These are phyloP conservation scores for Hylaeus volcanicus DNA, from an alignment of 1,140 invertebrate species.

Conservation along the genomic window DNA sequence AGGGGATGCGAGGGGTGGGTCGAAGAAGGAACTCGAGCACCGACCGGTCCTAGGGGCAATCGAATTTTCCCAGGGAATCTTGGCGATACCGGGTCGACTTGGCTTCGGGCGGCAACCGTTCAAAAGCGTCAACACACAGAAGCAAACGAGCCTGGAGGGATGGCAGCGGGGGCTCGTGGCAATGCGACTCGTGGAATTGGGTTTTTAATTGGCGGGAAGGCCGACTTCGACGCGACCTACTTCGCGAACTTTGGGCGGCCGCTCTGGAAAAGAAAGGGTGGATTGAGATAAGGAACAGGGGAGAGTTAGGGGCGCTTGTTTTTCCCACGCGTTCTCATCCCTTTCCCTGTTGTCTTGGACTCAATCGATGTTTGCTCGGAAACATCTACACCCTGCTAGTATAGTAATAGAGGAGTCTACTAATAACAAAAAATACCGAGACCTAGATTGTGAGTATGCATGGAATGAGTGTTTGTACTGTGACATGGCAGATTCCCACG, in stretches of 20 bases:
- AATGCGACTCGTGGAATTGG: constrained; percentile 24
- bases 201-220: constrained; percentile 55
- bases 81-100: constrained; percentile 32
- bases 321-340: background rate
- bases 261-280: background rate
- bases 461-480: too few species aligned
- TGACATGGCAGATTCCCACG: too few species aligned
- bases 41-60: constrained; percentile 28
- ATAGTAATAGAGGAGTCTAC: too few species aligned
- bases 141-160: too few species aligned
- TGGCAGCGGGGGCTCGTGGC: background rate
- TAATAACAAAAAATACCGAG: too few species aligned
- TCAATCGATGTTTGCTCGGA: too few species aligned
- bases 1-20: background rate
- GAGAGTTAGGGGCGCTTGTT: background rate
- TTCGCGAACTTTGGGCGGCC: constrained; percentile 11
- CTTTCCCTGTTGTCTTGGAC: too few species aligned
- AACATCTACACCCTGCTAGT: too few species aligned
- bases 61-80: constrained; percentile 52
- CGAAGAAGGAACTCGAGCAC: background rate
- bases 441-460: too few species aligned
- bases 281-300: background rate
- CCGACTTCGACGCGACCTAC: constrained; percentile 22
- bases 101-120: background rate
- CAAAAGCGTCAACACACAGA: constrained; percentile 11